A percentile compares a stretch with the other conserved stretches of the same genome.
Conservation (phyloP, 2,888 invertebrate species). For the Dryadula phaetusa region DNA sequence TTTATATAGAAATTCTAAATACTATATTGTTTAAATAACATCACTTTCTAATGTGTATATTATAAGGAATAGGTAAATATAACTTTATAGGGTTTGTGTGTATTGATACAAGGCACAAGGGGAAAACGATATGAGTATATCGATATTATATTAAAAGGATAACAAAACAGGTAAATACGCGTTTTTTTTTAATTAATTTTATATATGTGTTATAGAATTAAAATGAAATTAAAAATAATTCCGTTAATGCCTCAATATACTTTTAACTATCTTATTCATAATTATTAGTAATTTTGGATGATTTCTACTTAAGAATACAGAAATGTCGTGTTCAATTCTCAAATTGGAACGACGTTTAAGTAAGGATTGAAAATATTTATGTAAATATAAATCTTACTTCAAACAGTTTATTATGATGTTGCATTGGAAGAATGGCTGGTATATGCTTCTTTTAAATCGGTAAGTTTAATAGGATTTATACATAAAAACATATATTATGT, state of each 20-base stretch:
- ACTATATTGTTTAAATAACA: conserved; percentile 14
- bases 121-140: conserved; percentile 34
- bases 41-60: conserved; percentile 19
- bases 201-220: too few species aligned
- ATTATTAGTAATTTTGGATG: not conserved
- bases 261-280: not conserved
- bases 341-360: not conserved
- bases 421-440: too few species aligned
- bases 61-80: conserved; percentile 24
- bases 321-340: not conserved
- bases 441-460: too few species aligned
- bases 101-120: conserved; percentile 41
- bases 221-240: too few species aligned
- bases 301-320: not conserved
- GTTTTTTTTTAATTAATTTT: too few species aligned
- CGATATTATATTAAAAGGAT: conserved; percentile 26
- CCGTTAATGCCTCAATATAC: not conserved
- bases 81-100: conserved; percentile 8
- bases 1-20: conserved; percentile 5
- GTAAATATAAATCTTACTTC: too few species aligned
- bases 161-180: not conserved
- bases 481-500: too few species aligned
- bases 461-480: too few species aligned
- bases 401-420: too few species aligned
- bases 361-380: not conserved